phyloP scores from a whole-genome alignment of 2,888 invertebrate species.

The Chouioia cunea region DNA sequence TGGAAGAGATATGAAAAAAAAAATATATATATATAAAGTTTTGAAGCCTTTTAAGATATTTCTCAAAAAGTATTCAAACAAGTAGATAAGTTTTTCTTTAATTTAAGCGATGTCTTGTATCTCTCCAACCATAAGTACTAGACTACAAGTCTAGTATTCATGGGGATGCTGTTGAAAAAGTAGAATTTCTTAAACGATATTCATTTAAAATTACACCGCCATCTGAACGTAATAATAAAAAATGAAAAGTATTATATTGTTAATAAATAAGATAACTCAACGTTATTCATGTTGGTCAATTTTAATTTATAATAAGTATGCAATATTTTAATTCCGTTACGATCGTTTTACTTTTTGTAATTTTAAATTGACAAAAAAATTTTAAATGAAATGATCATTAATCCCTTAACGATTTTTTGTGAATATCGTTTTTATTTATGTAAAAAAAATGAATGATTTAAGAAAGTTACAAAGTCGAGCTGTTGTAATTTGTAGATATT shows the following conservation, averaged over 20 bases:
- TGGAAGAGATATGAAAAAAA: conserved; percentile 30
- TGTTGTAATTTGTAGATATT: conserved; percentile 62
- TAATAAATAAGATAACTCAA: too few relatives aligned
- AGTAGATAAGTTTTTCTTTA: conserved; percentile 44
- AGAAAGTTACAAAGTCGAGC: conserved; percentile 47
- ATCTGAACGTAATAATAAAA: conserved; percentile 24
- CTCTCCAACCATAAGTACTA: conserved; percentile 15
- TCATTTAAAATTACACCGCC: conserved; percentile 30
- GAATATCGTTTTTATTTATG: conserved; percentile 57
- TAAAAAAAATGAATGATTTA: conserved; percentile 45
- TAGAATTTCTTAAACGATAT: conserved; percentile 37
- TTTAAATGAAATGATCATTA: conserved; percentile 33
- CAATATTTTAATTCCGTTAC: conserved; percentile 36
- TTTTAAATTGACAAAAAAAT: conserved; percentile 46
- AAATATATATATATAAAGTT: conserved; percentile 31
- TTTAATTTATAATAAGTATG: conserved; percentile 27
- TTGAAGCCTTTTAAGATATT: conserved; percentile 45
- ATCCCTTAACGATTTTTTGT: conserved; percentile 50
- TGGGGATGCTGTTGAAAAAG: conserved; percentile 12
- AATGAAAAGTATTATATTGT: conserved; percentile 7
- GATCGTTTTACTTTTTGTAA: conserved; percentile 32
- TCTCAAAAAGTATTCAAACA: conserved; percentile 44
- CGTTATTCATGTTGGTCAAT: conserved; percentile 17
- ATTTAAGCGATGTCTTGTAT: conserved; percentile 33
- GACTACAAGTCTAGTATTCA: conserved; percentile 20